phyloP scores from a whole-genome alignment of 2,888 invertebrate genomes.

The Escarpia spicata region DNA sequence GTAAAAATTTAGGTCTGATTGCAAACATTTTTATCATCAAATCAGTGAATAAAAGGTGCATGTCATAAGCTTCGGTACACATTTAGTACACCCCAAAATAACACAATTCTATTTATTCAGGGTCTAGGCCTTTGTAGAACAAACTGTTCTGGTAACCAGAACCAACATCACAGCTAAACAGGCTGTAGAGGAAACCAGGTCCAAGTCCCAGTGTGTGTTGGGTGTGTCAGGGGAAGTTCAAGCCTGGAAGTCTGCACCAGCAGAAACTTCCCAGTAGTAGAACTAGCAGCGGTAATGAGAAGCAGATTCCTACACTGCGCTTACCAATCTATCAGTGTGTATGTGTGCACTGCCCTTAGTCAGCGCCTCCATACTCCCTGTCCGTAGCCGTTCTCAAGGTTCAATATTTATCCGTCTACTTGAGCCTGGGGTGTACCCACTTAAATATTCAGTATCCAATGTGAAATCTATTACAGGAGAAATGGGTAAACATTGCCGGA shows the following conservation, averaged over 20 bases:
- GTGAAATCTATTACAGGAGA: background rate
- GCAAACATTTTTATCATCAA: no score
- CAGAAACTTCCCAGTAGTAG: background rate
- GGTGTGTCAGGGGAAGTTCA: background rate
- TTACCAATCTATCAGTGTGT: background rate
- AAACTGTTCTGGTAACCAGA: background rate
- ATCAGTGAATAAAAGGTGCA: no score
- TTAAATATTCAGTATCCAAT: slow-evolving; percentile 12
- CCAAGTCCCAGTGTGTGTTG: background rate
- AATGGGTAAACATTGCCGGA: background rate
- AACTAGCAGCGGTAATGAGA: background rate
- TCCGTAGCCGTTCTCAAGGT: background rate
- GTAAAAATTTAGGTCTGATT: no score
- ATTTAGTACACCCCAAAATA: background rate
- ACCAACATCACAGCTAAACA: background rate
- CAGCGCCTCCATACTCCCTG: background rate
- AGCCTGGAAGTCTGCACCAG: background rate
- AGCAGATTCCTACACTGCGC: background rate
- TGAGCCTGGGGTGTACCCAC: background rate
- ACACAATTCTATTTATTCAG: background rate
- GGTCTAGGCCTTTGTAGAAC: background rate
- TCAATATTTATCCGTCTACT: background rate
- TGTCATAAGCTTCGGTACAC: background rate
- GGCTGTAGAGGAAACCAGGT: background rate
- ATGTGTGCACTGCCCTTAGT: background rate